A percentile compares a stretch with the other conserved stretches of the same genome.
phyloP scores from a whole-genome alignment of 2,797 vertebrate species.

The Trematomus bernacchii region DNA sequence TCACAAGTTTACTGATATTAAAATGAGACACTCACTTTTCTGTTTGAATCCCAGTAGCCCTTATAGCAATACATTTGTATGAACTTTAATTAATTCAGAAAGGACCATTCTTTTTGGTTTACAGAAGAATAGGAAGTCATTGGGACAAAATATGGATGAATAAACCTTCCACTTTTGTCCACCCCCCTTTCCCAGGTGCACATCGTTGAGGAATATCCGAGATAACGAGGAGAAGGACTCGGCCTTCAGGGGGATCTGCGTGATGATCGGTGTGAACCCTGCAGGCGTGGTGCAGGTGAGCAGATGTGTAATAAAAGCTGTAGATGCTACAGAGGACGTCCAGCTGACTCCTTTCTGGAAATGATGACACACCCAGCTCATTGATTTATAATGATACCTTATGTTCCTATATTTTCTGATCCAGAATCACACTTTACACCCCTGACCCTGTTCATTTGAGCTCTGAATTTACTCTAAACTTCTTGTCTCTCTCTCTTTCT shows the following conservation, averaged over 20 bases:
- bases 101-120: background rate
- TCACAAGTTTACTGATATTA: background rate
- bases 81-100: no score
- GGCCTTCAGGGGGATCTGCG: constrained; percentile 95
- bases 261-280: constrained; percentile 98
- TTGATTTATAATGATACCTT: constrained; percentile 73
- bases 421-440: constrained; percentile 33
- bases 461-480: background rate
- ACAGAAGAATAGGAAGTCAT: no score
- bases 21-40: background rate
- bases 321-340: no score
- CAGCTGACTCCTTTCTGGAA: constrained; percentile 51
- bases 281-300: constrained; percentile 94
- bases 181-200: constrained; percentile 86
- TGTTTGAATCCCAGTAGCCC: background rate
- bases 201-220: constrained; percentile 93
- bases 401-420: constrained; percentile 73
- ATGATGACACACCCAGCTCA: constrained; percentile 81
- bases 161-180: background rate
- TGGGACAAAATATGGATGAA: background rate
- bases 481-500: no score
- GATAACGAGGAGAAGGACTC: constrained; percentile 98
- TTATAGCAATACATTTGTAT: no score
- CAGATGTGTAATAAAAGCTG: background rate
- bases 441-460: background rate